Base-by-base conservation (phyloP, 1,140 invertebrate species). In the Zaprionus ornatus region DNA sequence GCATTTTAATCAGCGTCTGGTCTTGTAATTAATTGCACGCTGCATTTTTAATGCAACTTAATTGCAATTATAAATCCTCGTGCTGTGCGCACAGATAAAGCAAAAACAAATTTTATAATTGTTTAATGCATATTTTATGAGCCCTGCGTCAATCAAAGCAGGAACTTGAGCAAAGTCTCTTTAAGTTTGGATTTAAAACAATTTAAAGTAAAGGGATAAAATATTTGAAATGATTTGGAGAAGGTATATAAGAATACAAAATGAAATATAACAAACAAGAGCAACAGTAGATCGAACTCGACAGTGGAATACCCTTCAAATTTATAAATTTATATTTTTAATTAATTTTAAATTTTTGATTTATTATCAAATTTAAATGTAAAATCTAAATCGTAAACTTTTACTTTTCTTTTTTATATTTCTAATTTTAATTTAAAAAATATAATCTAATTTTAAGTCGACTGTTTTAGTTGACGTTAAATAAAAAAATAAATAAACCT, bases 121-220 rank as follows among this genome's bases (percentile, higher is more conserved):
- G 27, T 45, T 57, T 54, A 63, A 75, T 78, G 72, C 76, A 74
- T 70, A 69, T 66, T 71, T 72, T 54, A 76, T 72, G 17, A 60
- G 29, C n/a, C 4, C 12, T 12, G 5, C 37, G 63, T 27, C 35
- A 65, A 55, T 65, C 27, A 48, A 29, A 32, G 15, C 1, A 10
- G 23, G 7, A 3, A 17, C 15, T 40, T 27, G 9, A n/a, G 27
- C 25, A 3, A 29, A n/a, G 27, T 6, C 5, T 19, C 13, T 68
- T 68, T 37, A 19, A 35, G 37, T 25, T 21, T 32, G 40, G n/a
- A 9, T 27, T 65, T 3, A 1, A n/a, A 1, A 4, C 37, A 7
- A 21, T 27, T 23, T 60, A 25, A 55, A 2, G 0, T n/a, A 15
- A n/a, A 17, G 21, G 2, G 40, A 59, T 54, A 17, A 40, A 17